Conservation (phyloP, 2,113 vertebrate genomes). For the Varanus komodoensis region DNA sequence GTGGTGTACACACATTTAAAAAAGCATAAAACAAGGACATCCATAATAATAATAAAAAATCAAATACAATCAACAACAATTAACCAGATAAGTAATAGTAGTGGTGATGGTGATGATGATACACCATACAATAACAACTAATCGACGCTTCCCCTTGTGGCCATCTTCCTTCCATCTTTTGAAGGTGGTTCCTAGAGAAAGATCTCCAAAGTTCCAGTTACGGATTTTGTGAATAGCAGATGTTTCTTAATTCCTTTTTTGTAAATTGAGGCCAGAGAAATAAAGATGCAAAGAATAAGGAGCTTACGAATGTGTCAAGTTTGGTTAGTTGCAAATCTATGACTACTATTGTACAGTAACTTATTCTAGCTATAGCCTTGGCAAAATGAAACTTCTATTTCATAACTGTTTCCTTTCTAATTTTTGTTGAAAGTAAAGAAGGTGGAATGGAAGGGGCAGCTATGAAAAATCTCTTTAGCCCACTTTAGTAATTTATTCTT, state of each 20-base stretch:
- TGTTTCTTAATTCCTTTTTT: not conserved
- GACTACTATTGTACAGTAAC: not conserved
- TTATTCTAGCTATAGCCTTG: not conserved
- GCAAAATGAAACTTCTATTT: not conserved
- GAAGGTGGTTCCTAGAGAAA: too few relatives aligned
- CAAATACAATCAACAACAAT: too few relatives aligned
- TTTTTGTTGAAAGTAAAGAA: not conserved
- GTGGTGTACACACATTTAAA: too few relatives aligned
- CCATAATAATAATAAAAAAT: too few relatives aligned
- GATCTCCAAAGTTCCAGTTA: too few relatives aligned
- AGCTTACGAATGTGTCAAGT: not conserved
- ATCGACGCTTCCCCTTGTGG: too few relatives aligned
- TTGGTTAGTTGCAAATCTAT: not conserved
- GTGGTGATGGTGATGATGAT: too few relatives aligned
- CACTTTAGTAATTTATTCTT: not conserved
- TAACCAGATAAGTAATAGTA: too few relatives aligned
- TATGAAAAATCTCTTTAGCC: not conserved
- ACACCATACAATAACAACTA: too few relatives aligned
- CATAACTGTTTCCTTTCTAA: constrained; percentile 1
- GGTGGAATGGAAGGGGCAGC: not conserved
- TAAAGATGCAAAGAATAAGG: not conserved
- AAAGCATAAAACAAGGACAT: too few relatives aligned
- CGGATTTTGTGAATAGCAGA: not conserved
- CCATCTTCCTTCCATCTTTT: too few relatives aligned
- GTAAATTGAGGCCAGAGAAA: not conserved